Percentiles rank a stretch among this genome's conserved stretches.
Evolutionary conservation across 1,140 invertebrate species (phyloP).

Genomic region (Tetraneura akinire): DNA sequence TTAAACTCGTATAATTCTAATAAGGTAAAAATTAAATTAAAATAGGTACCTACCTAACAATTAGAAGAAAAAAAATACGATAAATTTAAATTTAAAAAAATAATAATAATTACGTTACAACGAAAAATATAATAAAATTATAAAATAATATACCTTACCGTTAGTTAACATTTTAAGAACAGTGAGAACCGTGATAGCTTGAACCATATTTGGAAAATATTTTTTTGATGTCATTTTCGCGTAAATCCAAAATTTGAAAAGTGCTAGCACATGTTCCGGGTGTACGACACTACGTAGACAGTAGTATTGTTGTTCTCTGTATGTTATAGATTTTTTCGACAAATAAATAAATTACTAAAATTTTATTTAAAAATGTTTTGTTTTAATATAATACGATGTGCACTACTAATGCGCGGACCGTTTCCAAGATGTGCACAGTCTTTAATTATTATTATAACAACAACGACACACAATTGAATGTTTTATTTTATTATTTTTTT

Average conservation of each 20-base stretch:
- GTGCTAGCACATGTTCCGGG: slow-evolving; percentile 32
- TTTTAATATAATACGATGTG: not conserved
- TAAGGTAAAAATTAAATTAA: no score
- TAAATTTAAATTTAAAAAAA: no score
- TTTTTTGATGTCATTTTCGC: slow-evolving; percentile 65
- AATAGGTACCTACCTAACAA: no score
- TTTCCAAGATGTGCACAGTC: no score
- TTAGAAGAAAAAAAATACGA: no score
- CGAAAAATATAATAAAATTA: no score
- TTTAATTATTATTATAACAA: no score
- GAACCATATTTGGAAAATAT: slow-evolving; percentile 72
- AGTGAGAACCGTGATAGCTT: slow-evolving; percentile 80
- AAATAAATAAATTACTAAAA: not conserved
- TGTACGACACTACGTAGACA: slow-evolving; percentile 12
- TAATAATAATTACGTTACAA: no score
- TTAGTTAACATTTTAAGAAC: slow-evolving; percentile 79
- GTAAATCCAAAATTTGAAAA: not conserved
- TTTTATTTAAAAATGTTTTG: not conserved
- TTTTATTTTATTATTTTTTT: no score
- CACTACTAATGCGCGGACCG: not conserved
- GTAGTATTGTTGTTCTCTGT: not conserved
- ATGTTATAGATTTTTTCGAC: not conserved
- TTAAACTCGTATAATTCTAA: no score
- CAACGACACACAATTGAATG: no score
- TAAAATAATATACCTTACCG: slow-evolving; percentile 69